Base-by-base conservation (phyloP, 2,888 invertebrate genomes). In the Ernsta delagoae region DNA sequence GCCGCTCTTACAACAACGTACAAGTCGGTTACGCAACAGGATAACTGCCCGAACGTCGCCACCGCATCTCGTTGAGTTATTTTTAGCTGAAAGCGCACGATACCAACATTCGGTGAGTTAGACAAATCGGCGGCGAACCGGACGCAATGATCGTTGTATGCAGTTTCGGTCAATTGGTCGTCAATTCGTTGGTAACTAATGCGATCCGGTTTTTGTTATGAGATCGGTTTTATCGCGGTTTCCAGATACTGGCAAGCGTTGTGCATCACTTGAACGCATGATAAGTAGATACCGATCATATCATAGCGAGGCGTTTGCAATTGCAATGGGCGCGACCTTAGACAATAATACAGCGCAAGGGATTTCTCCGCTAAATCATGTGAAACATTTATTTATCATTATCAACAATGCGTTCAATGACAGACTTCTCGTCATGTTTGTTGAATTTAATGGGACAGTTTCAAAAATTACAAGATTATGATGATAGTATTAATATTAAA, bases 161-260 rank as follows among this genome's bases (percentile, higher is more conserved):
- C 78, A 75, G 77, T 83, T 85, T 82, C 70, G 78, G 75, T 75
- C 77, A 82, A 82, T 83, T 79, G 79, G 73, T 76, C 72, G 72
- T 70, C 77, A 81, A 82, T 83, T 81, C 72, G 77, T 77, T 74
- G 59, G 48, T 74, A 82, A 80, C 79, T 77, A 70, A 75, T 74
- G 71, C 70, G 71, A 82, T 78, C 83, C 75, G 75, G 86, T 80
- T 85, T 77, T 60, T 39, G 66, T 31, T 70, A 62, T 73, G 59
- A 71, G 70, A 72, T 72, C 70, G 71, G 68, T 50, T 65, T 70
- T 59, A 70, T 66, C 70, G 70, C 39, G 9, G 59, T 54, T 54
- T 54, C 56, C 48, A 65, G 41, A 61, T 45, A 39, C 6, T 50
- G 31, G 31, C 43, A 5, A 41, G 63, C 11, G 59, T 59, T 48